Evolutionary conservation across 2,888 invertebrate species (phyloP), one percentile per base, ranked within the genome.

Genomic region (Tridacna crocea): DNA sequence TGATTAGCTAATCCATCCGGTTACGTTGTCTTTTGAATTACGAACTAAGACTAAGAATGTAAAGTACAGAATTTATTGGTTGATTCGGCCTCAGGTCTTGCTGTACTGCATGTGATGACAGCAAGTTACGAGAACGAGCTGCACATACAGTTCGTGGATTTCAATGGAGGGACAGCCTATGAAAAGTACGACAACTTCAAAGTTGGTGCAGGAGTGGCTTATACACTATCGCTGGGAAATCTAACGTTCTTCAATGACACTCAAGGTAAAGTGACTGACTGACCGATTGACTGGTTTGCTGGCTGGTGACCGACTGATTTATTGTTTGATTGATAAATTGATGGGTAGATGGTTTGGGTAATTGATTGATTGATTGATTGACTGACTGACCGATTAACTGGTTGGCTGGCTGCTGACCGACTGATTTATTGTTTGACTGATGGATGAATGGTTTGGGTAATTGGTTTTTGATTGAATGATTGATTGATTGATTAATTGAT

Each of bases 181-280:
- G 68, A 68, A 22, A 46, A 68, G n/a, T 68, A 68, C 22, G 68
- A 68, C 68, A 19, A 12, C 10, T 68, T 68, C 46, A 46, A 46
- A 17, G n/a, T 68, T 8, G 68, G 68, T 46, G 2, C 68, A 6
- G 68, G 68, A 19, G 46, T 47, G 24, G 10, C 47, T 1, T 68
- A 68, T 27, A 13, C 36, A 17, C 68, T 68, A 46, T 27, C 19
- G 19, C 47, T 68, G 4, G 68, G 68, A 46, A 47, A 68, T 68
- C 46, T 27, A 11, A n/a, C n/a, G 12, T 68, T 68, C 47, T 19
- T 47, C 47, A 68, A 68, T 11, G 27, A 24, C 6, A 68, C 68
- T 46, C 19, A 68, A 68, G 68, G 68, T 68, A 68, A 12, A 17
- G 12, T 12, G 51, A 51, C 51, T 13, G 17, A 13, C 17, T 51